Evolutionary conservation across 2,113 vertebrate genomes (phyloP), one percentile per base, ranked within the genome.

Genomic region (Carassius carassius): DNA sequence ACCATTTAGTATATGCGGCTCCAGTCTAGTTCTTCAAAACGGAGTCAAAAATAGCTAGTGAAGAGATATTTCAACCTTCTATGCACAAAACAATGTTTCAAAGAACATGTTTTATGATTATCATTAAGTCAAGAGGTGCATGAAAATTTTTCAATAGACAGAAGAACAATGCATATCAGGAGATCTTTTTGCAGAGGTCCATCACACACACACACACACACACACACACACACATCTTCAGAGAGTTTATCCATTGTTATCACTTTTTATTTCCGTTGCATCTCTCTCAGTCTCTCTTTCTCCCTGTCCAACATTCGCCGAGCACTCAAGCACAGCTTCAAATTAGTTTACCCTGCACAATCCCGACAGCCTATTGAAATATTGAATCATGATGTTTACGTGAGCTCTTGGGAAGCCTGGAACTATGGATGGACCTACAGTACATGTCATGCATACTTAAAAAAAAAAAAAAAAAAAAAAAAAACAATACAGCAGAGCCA

Each of bases 321-420:
- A 82, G 75, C 88, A 88, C 85, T 90, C 74, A 86, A 82, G 78
- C 87, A 89, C 85, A 80, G 80, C 85, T 85, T 90, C 90, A 93
- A 93, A 94, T 94, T 90, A 93, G 94, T 93, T 93, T 90, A 90
- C 87, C 89, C 86, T 83, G 90, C 87, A 92, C 88, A 88, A 88
- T 84, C 83, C 84, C 80, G 82, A 86, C 87, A 83, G 88, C 88
- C 88, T 87, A 86, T 58, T 84, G 84, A 84, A 89, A 86, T 51
- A 78, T 75, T 84, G 51, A 86, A 73, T 90, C 86, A 88, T 80
- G 81, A 37, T 76, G 73, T 88, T 84, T 80, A 54, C 2, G n/a
- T 49, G 77, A 74, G 77, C 86, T 74, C 49, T 23, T 23, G 44
- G 49, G 85, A 77, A 41, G 58, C 62, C 65, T 63, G 65, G 19